Evolutionary conservation across 2,888 invertebrate species (phyloP).

Genomic region (Tetranychus piercei): DNA sequence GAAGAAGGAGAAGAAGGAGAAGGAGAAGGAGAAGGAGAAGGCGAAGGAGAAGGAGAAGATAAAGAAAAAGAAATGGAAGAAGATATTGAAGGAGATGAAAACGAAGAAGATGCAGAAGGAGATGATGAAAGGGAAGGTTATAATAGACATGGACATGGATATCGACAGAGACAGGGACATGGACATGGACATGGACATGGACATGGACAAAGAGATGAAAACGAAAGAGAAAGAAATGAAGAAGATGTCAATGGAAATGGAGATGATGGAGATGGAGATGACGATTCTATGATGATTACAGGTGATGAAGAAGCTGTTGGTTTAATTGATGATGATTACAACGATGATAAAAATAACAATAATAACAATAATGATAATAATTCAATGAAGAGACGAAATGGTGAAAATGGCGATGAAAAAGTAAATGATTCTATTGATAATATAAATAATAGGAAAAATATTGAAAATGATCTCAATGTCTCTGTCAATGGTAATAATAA

Average conservation of each 20-base stretch:
- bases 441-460: not conserved
- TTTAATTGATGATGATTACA: no score
- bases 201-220: not conserved
- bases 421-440: not conserved
- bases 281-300: no score
- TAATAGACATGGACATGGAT: not conserved
- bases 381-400: not conserved
- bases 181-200: not conserved
- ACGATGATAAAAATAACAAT: no score
- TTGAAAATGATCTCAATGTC: not conserved
- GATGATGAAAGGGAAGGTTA: not conserved
- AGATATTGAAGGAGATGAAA: not conserved
- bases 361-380: not conserved
- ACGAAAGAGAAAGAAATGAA: not conserved
- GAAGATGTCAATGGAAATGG: no score
- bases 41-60: not conserved
- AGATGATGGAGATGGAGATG: no score
- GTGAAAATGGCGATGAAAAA: conserved; percentile 9
- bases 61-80: not conserved
- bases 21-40: not conserved
- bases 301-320: no score
- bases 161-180: not conserved
- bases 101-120: not conserved
- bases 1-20: not conserved
- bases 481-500: not conserved